Conservation (phyloP, 2,113 vertebrate genomes). For the Sitta europaea region DNA sequence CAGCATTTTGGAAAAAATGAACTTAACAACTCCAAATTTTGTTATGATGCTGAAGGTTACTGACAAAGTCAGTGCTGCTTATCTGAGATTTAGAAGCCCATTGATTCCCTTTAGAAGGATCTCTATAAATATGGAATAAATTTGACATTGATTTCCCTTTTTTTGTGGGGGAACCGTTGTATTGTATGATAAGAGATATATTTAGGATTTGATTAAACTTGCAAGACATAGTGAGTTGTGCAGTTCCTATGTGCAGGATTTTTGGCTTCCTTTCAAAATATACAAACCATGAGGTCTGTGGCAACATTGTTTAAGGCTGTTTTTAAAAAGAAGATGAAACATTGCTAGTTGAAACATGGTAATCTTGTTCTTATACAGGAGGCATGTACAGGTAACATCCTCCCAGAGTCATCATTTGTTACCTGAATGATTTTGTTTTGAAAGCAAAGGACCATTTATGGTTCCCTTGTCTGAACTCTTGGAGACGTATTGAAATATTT, state of each 20-base stretch:
- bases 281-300: neutral
- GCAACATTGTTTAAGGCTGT: neutral
- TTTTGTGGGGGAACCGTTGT: neutral
- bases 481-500: neutral
- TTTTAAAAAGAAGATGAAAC: neutral
- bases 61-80: neutral
- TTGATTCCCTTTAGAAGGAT: neutral
- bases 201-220: constrained; percentile 6
- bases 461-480: neutral
- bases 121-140: neutral
- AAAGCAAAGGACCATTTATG: neutral
- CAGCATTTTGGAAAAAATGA: neutral
- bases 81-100: neutral
- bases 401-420: neutral
- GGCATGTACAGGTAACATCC: neutral
- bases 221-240: neutral
- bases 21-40: neutral
- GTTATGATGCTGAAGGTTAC: neutral
- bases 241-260: neutral
- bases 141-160: neutral
- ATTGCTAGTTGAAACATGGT: neutral
- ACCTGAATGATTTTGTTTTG: neutral
- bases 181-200: neutral
- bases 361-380: neutral
- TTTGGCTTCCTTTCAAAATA: neutral